Evolutionary conservation across 2,113 vertebrate genomes (phyloP).

Genomic region (Crotophaga sulcirostris): DNA sequence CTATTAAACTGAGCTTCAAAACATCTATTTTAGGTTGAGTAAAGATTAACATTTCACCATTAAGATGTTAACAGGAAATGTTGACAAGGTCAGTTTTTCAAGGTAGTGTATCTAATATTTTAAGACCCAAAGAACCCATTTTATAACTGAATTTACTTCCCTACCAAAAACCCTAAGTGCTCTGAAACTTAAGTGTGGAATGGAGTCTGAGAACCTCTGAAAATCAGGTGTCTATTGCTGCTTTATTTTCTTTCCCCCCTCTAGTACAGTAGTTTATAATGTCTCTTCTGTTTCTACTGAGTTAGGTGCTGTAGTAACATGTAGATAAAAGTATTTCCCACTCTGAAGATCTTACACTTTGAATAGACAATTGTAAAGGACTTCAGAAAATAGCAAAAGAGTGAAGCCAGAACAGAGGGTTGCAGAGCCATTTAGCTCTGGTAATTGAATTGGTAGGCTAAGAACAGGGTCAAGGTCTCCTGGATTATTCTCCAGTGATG

Average conservation of each 20-base stretch:
- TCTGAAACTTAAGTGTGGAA: neutral
- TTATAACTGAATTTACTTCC: neutral
- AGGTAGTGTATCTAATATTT: neutral
- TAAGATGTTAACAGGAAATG: neutral
- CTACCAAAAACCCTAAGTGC: rapidly evolving
- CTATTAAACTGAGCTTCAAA: neutral
- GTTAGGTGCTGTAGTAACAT: neutral
- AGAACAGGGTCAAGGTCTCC: neutral
- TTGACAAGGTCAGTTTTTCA: neutral
- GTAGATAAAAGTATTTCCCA: neutral
- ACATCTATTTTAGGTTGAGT: neutral
- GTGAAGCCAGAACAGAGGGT: neutral
- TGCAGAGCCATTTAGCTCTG: neutral
- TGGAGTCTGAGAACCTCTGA: neutral
- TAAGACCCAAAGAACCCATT: neutral
- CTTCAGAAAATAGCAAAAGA: neutral
- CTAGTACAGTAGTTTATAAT: neutral
- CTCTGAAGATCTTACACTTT: neutral
- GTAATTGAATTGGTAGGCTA: neutral
- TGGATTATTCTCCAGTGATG: neutral
- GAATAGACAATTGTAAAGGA: neutral
- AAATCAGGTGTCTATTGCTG: neutral
- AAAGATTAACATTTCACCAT: neutral
- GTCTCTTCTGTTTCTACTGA: neutral
- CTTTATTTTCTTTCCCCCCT: neutral